Percentiles rank a stretch among this genome's conserved stretches.
Conservation (phyloP, 2,888 invertebrate genomes). For the Zaprionus obscuricornis region DNA sequence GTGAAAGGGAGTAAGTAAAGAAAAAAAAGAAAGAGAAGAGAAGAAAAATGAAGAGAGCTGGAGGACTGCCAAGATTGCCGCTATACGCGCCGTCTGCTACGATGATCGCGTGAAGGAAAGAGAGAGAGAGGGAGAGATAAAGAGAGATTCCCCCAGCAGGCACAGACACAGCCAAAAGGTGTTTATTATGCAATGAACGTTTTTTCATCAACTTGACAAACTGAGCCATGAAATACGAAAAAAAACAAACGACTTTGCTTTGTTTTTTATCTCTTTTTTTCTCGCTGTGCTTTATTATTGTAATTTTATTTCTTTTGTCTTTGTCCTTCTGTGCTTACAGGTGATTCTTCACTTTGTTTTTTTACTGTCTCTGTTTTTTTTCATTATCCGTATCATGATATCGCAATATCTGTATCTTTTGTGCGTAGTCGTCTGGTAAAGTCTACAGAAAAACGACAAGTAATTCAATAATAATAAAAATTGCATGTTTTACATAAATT, state of each 20-base stretch:
- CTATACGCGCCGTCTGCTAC: conserved; percentile 54
- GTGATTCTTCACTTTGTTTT: conserved; percentile 37
- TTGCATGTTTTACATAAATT: conserved; percentile 71
- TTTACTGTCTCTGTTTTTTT: conserved; percentile 15
- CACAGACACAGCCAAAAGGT: conserved; percentile 57
- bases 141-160: too few relatives aligned
- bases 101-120: conserved; percentile 19
- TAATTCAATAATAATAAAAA: conserved; percentile 70
- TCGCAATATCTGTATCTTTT: conserved; percentile 37
- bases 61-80: conserved; percentile 44
- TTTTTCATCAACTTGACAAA: conserved; percentile 75
- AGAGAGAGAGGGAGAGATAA: conserved; percentile 17
- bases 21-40: conserved; percentile 12
- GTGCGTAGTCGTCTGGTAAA: conserved; percentile 43
- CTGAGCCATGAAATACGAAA: conserved; percentile 57
- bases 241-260: conserved; percentile 50
- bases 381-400: conserved; percentile 23
- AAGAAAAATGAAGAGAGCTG: conserved; percentile 25
- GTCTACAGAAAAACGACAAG: conserved; percentile 61
- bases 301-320: conserved; percentile 3
- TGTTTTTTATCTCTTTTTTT: conserved; percentile 44
- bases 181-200: conserved; percentile 83
- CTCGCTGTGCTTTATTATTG: conserved; percentile 29
- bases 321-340: conserved; percentile 36
- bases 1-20: conserved; percentile 31